Conservation (phyloP, 53 echinoderm and acorn worm genomes). For the Mesocentrotus franciscanus region DNA sequence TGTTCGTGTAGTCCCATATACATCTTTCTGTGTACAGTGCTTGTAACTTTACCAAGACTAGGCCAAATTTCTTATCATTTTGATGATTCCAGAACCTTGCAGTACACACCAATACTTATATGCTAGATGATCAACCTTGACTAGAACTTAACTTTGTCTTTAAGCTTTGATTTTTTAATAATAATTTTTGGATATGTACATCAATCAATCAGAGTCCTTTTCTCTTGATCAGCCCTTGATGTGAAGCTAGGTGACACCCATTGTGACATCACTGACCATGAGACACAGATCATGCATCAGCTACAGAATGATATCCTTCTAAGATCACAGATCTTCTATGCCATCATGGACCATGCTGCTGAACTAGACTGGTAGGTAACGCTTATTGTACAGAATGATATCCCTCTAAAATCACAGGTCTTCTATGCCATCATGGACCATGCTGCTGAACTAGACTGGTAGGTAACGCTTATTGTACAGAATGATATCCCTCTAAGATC, state of each 20-base stretch:
- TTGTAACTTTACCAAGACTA: too few relatives aligned
- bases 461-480: conserved; percentile 69
- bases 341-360: conserved; percentile 91
- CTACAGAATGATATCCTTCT: conserved; percentile 89
- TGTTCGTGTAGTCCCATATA: too few relatives aligned
- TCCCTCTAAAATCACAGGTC: conserved; percentile 81
- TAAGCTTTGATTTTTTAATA: too few relatives aligned
- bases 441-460: conserved; percentile 98
- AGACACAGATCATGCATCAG: conserved; percentile 96
- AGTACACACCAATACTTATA: too few relatives aligned
- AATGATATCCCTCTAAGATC: conserved; percentile 82
- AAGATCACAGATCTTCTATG: conserved; percentile 80
- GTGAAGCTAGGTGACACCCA: conserved; percentile 90
- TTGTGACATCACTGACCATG: conserved; percentile 95
- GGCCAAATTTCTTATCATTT: too few relatives aligned
- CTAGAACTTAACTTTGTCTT: too few relatives aligned
- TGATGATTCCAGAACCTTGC: too few relatives aligned
- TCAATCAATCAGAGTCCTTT: too few relatives aligned
- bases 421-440: conserved; percentile 87
- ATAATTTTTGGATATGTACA: too few relatives aligned
- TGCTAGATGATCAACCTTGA: too few relatives aligned
- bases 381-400: conserved; percentile 75
- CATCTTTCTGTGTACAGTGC: too few relatives aligned
- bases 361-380: conserved; percentile 92
- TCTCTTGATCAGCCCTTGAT: conserved; percentile 62